Base-by-base conservation (phyloP, 2,888 invertebrate species). In the Embidobia sp. region DNA sequence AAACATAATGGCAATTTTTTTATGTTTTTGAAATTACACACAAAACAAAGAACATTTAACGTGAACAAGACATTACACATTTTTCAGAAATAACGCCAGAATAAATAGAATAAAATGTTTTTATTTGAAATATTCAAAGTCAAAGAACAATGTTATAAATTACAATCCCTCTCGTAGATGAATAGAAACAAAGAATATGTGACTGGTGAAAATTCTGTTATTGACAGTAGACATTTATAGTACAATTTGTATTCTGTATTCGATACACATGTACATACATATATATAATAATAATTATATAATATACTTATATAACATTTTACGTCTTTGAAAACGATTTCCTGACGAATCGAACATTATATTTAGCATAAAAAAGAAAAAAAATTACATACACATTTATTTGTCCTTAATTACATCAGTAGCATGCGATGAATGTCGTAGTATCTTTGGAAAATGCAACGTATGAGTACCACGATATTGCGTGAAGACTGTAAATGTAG, bases 121-220 rank as follows among this genome's bases (percentile, higher is more conserved):
- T 49, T 49, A 49, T 49, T 49, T 49, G 0, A 49, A 49, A 49
- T 31, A 49, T 49, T 49, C 11, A 31, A 31, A 49, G 29, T 49
- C 19, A 31, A 29, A 26, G 22, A 44, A 27, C 15, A 46, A 46
- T 15, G 1, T 31, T 46, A 49, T 31, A 49, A 49, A 49, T 49
- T 31, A 49, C 10, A 18, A 18, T 31, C 11, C 1, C 18, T 31
- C 4, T 29, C 16, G 7, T 31, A 10, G 31, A 49, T 31, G 29
- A 48, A 49, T 8, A 49, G 31, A 5, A 49, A 49, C 31, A 31
- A 48, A 31, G 31, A 10, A 5, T 16, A 48, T 7, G 31, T 49
- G 48, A 18, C 5, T 46, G 19, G 29, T 10, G 13, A 10, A 49
- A 11, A 31, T 27, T 10, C 29, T 18, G 31, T 18, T 31, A 49